Percentiles rank a stretch among this genome's conserved stretches.
Evolutionary conservation across 2,888 invertebrate species (phyloP).

Genomic region (Pristionchus fissidentatus): DNA sequence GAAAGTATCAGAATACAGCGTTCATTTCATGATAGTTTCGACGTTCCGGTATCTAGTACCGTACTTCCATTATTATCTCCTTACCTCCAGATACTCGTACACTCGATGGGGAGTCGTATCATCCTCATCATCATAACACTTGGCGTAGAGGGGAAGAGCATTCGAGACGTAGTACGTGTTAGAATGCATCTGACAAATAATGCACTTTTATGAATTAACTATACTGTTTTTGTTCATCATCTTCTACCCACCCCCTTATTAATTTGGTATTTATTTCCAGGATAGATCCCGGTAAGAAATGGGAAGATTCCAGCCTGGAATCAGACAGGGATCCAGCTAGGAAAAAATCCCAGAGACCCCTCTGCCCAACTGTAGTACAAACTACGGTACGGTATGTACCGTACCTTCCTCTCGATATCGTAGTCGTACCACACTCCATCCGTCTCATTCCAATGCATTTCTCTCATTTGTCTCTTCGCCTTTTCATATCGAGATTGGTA

Average conservation of each 20-base stretch:
- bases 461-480: constrained; percentile 80
- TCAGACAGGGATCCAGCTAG: too few species aligned
- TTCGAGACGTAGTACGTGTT: constrained; percentile 76
- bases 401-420: constrained; percentile 68
- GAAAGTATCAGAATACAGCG: too few species aligned
- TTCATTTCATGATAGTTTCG: too few species aligned
- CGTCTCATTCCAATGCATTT: constrained; percentile 85
- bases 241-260: neutral
- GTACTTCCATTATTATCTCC: neutral
- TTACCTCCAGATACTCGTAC: constrained; percentile 73
- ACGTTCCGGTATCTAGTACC: neutral
- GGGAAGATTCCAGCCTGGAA: too few species aligned
- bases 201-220: neutral
- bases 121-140: constrained; percentile 75
- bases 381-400: neutral
- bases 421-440: constrained; percentile 80
- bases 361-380: neutral
- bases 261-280: too few species aligned
- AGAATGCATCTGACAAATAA: constrained; percentile 63
- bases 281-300: too few species aligned
- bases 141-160: constrained; percentile 76
- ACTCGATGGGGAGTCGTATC: constrained; percentile 69
- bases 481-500: constrained; percentile 71
- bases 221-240: neutral
- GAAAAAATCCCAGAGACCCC: too few species aligned